Percentiles rank a stretch among this genome's conserved stretches.
Conservation (phyloP, 2,113 vertebrate genomes). For the Xerus inauris region DNA sequence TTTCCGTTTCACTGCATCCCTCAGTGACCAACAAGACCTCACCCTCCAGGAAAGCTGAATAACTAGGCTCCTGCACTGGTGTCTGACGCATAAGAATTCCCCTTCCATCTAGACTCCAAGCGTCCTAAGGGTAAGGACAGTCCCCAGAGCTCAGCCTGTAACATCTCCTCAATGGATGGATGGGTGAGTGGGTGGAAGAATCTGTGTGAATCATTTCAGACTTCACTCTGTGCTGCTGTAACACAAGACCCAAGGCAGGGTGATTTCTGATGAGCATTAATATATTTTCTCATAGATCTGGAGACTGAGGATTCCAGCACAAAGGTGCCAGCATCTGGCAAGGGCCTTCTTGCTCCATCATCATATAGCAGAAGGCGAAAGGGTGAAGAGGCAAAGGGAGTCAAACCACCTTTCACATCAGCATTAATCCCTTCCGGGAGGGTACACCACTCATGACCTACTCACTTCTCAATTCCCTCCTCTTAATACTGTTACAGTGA, state of each 20-base stretch:
- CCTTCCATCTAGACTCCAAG: too few relatives aligned
- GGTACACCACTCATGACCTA: background rate
- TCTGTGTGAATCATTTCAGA: too few relatives aligned
- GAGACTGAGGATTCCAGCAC: too few relatives aligned
- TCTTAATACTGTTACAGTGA: background rate
- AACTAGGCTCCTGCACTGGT: too few relatives aligned
- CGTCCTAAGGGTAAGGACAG: too few relatives aligned
- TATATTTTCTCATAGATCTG: background rate
- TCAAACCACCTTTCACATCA: too few relatives aligned
- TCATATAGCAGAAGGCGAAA: background rate
- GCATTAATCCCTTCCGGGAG: background rate
- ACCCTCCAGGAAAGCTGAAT: too few relatives aligned
- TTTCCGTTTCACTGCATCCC: background rate
- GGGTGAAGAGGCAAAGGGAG: too few relatives aligned
- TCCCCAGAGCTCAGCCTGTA: too few relatives aligned
- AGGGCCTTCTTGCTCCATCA: background rate
- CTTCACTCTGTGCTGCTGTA: background rate
- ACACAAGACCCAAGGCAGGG: too few relatives aligned
- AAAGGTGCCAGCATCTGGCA: background rate
- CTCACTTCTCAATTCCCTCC: too few relatives aligned
- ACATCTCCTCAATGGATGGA: background rate
- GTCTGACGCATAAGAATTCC: too few relatives aligned
- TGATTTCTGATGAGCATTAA: background rate
- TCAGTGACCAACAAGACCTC: background rate
- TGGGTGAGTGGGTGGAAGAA: background rate